phyloP scores from a whole-genome alignment of 2,113 vertebrate genomes.

The Chionis minor region DNA sequence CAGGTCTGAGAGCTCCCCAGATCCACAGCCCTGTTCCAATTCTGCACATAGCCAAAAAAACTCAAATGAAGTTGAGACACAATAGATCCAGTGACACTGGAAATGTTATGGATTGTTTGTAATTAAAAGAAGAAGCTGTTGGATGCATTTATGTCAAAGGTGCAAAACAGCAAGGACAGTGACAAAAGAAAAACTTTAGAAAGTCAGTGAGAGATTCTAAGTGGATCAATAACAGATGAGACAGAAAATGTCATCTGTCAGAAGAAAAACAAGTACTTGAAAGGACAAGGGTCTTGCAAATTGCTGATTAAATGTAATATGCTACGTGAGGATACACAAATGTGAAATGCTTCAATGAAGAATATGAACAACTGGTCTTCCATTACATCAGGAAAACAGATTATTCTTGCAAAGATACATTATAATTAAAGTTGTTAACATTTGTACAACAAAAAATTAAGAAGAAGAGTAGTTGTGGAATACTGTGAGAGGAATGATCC shows the following conservation, averaged over 20 bases:
- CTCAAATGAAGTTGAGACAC: not conserved
- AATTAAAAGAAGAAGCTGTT: not conserved
- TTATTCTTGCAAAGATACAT: not conserved
- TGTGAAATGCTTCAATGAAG: not conserved
- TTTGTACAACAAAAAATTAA: not conserved
- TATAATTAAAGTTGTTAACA: not conserved
- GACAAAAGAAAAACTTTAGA: not conserved
- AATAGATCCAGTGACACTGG: not conserved
- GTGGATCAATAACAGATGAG: not conserved
- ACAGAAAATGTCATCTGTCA: not conserved
- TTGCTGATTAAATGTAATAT: not conserved
- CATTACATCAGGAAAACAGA: not conserved
- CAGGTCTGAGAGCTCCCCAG: not conserved
- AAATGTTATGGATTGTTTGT: not conserved
- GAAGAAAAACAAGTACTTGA: not conserved
- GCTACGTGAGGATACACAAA: not conserved
- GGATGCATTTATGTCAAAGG: not conserved
- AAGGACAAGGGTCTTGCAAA: not conserved
- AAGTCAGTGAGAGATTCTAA: not conserved
- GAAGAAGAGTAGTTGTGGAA: not conserved
- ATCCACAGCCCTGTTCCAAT: not conserved
- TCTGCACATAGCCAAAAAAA: not conserved
- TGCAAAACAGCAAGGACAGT: not conserved
- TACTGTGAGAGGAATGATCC: not conserved
- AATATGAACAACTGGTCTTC: not conserved